These are phyloP conservation scores for Dinoponera quadriceps DNA, from an alignment of 1,140 invertebrate species.

Conservation along the genomic window DNA sequence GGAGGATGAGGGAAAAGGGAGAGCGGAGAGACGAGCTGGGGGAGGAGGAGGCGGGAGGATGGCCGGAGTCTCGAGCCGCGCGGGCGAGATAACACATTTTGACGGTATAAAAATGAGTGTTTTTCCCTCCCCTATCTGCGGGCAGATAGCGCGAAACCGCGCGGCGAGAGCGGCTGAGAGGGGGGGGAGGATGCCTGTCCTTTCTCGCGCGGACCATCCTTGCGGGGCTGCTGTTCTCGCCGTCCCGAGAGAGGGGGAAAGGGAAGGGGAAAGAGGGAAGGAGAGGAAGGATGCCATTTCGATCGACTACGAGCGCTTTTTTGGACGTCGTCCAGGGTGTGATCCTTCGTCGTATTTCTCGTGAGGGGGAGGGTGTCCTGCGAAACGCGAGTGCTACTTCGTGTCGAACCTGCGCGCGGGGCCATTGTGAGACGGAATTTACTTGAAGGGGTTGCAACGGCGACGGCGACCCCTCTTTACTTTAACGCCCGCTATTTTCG, in stretches of 20 bases:
- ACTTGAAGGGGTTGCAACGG: neutral
- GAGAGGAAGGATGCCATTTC: conserved; percentile 29
- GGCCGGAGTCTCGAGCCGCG: conserved; percentile 67
- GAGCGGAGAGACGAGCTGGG: conserved; percentile 40
- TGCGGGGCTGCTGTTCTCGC: conserved; percentile 27
- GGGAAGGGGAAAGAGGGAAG: neutral
- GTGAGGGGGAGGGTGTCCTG: neutral
- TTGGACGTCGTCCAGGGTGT: conserved; percentile 56
- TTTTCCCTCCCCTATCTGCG: conserved; percentile 73
- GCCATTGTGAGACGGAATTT: neutral
- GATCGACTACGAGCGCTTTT: conserved; percentile 50
- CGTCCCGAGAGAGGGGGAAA: neutral
- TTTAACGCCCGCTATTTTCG: neutral
- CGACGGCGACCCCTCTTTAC: neutral
- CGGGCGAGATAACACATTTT: conserved; percentile 76
- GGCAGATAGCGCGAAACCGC: conserved; percentile 72
- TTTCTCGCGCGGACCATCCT: conserved; percentile 34
- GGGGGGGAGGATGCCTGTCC: conserved; percentile 61
- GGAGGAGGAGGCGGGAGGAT: conserved; percentile 18
- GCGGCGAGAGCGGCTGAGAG: conserved; percentile 62
- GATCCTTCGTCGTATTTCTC: neutral
- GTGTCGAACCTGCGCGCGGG: neutral
- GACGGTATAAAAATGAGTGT: conserved; percentile 77
- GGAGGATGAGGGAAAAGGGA: conserved; percentile 11
- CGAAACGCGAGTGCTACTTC: neutral